These are phyloP conservation scores for Metacarcinus magister DNA, from an alignment of 2,888 invertebrate genomes.

Conservation along the genomic window DNA sequence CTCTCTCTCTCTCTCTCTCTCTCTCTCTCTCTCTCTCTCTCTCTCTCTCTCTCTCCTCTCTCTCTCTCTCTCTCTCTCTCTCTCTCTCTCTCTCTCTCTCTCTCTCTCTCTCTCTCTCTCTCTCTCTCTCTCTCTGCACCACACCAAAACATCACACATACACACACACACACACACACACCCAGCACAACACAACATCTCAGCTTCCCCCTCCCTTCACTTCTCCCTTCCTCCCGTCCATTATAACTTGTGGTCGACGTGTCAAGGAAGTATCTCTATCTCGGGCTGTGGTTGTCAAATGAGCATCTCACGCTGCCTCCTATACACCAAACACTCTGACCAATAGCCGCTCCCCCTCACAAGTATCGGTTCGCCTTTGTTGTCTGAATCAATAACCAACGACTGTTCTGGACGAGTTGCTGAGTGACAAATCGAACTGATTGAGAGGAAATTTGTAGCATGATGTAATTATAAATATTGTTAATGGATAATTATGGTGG, in stretches of 20 bases:
- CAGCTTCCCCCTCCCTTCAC: background rate
- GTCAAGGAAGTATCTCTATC: background rate
- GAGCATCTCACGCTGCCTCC: background rate
- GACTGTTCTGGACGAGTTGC: too few species aligned
- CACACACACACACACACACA: too few species aligned
- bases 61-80: conserved; percentile 39
- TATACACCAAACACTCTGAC: background rate
- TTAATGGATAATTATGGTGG: background rate
- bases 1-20: conserved; percentile 39
- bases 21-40: conserved; percentile 39
- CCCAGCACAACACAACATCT: background rate
- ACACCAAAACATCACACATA: too few species aligned
- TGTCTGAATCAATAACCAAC: too few species aligned
- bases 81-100: too few species aligned
- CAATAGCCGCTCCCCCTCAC: background rate
- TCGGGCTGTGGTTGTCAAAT: background rate
- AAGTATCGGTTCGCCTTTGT: background rate
- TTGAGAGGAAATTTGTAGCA: background rate
- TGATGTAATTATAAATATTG: background rate
- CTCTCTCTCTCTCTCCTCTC: conserved; percentile 38
- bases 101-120: too few species aligned
- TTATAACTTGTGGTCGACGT: conserved; percentile 14
- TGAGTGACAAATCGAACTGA: background rate
- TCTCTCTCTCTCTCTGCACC: too few species aligned
- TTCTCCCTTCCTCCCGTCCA: background rate